phyloP scores from a whole-genome alignment of 2,797 vertebrate genomes.

The Ptychobarbus kaznakovi region DNA sequence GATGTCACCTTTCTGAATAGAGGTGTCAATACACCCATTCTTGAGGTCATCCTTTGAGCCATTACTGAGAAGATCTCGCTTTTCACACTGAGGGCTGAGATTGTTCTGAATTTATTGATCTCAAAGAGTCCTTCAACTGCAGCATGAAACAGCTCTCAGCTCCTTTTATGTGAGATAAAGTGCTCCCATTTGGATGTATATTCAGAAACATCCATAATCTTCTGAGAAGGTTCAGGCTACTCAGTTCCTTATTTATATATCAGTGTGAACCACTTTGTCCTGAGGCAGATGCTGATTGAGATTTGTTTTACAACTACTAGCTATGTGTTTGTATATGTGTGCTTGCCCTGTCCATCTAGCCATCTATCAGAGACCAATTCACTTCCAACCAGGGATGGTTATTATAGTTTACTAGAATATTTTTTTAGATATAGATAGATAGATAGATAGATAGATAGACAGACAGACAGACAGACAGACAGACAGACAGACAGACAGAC shows the following conservation, averaged over 20 bases:
- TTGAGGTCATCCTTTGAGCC: slow-evolving; percentile 28
- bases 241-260: background rate
- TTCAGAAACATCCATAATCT: slow-evolving; percentile 70
- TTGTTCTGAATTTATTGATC: slow-evolving; percentile 41
- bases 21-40: background rate
- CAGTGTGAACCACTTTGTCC: background rate
- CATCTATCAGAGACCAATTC: too few relatives aligned
- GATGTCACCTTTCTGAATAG: slow-evolving; percentile 2
- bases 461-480: too few relatives aligned
- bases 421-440: too few relatives aligned
- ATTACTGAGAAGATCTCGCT: slow-evolving; percentile 16
- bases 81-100: slow-evolving; percentile 24
- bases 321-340: background rate
- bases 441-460: too few relatives aligned
- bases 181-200: slow-evolving; percentile 60
- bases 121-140: slow-evolving; percentile 16
- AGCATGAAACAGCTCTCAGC: slow-evolving; percentile 25
- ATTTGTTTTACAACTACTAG: background rate
- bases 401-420: too few relatives aligned
- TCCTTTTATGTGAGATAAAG: slow-evolving; percentile 36
- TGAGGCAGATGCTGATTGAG: background rate
- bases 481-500: too few relatives aligned
- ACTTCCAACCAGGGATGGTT: background rate
- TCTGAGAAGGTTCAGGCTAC: background rate
- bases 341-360: background rate